phyloP scores from a whole-genome alignment of 2,113 vertebrate species.

The Anarhynchus alexandrinus region DNA sequence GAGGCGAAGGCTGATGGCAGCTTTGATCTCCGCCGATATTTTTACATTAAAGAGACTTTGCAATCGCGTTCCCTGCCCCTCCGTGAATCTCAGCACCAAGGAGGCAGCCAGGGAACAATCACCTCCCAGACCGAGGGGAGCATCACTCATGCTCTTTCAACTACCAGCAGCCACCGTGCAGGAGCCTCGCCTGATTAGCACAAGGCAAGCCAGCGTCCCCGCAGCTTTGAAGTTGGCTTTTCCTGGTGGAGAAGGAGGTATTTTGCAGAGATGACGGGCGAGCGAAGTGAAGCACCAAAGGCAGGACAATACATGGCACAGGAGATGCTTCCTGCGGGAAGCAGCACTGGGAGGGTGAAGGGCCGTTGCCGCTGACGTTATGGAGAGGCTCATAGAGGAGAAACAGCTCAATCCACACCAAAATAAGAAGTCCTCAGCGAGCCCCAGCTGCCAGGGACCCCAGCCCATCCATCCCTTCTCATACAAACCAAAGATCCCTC shows the following conservation, averaged over 20 bases:
- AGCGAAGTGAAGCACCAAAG: neutral
- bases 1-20: neutral
- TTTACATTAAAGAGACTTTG: conserved; percentile 44
- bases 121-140: neutral
- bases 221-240: neutral
- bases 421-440: neutral
- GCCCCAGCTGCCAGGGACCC: neutral
- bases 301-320: rapidly evolving
- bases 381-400: neutral
- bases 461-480: neutral
- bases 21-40: neutral
- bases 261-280: neutral
- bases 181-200: neutral
- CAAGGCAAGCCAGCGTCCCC: neutral
- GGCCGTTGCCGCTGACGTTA: neutral
- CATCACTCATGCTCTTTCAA: conserved; percentile 35
- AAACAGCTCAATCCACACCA: neutral
- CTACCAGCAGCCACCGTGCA: neutral
- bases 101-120: neutral
- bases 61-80: neutral
- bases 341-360: rapidly evolving
- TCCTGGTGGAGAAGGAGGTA: neutral
- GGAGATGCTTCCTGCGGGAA: neutral
- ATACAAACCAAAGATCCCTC: neutral
- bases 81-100: neutral